Evolutionary conservation across 2,113 vertebrate species (phyloP).

Genomic region (Poecilia latipinna): DNA sequence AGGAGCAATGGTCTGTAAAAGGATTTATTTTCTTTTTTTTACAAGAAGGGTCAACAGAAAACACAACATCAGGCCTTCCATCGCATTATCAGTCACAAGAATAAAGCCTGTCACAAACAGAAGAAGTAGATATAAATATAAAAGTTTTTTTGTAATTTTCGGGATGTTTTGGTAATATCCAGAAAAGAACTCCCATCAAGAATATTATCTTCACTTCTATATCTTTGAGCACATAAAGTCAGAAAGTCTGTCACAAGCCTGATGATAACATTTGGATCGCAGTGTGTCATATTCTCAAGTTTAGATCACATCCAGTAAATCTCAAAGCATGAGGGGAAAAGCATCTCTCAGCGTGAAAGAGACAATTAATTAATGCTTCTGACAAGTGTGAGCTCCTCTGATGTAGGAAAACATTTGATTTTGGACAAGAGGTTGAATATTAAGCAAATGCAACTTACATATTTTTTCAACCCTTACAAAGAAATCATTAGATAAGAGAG

Average conservation of each 20-base stretch:
- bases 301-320: background rate
- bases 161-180: no score
- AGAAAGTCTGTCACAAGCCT: slow-evolving; percentile 2
- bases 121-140: background rate
- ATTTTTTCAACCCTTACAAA: background rate
- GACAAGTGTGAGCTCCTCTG: no score
- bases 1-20: slow-evolving; percentile 35
- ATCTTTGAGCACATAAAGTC: no score
- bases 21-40: slow-evolving; percentile 44
- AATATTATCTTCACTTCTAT: no score
- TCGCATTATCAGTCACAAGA: background rate
- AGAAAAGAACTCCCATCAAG: no score
- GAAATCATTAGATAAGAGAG: background rate
- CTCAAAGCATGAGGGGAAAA: no score
- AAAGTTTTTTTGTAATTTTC: background rate
- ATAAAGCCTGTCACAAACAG: background rate
- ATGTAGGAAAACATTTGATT: no score
- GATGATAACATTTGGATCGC: background rate
- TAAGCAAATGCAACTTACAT: background rate
- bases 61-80: slow-evolving; percentile 1
- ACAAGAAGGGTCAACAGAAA: slow-evolving; percentile 26
- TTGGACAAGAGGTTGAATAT: background rate
- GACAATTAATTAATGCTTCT: no score
- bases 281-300: background rate
- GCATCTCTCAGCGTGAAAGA: no score